These are phyloP conservation scores for Drosophila malerkotliana DNA, from an alignment of 1,140 invertebrate genomes.

Conservation along the genomic window DNA sequence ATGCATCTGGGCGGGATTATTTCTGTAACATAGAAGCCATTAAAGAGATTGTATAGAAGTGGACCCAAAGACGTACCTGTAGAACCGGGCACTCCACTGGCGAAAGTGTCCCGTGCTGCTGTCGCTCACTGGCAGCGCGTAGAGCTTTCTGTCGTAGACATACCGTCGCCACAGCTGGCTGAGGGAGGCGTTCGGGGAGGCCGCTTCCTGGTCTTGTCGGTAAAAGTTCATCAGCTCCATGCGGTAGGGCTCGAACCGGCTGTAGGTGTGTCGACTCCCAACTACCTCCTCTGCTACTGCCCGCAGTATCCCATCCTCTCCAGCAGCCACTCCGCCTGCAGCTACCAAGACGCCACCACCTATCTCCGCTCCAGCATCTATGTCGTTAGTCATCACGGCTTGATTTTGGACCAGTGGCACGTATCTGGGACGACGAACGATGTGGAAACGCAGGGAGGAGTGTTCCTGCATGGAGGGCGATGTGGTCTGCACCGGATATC, in stretches of 20 bases:
- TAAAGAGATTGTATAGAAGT: neutral
- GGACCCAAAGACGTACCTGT: constrained; percentile 84
- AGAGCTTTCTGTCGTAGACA: constrained; percentile 91
- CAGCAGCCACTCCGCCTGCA: neutral
- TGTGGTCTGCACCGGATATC: constrained; percentile 88
- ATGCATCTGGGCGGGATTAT: constrained; percentile 91
- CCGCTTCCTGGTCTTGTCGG: constrained; percentile 66
- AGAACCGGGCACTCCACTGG: constrained; percentile 90
- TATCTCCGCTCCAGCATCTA: constrained; percentile 39
- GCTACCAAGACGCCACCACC: neutral
- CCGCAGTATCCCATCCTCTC: constrained; percentile 34
- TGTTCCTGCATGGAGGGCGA: constrained; percentile 45
- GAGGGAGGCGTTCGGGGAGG: constrained; percentile 45
- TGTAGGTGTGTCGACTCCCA: constrained; percentile 32
- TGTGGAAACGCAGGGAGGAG: constrained; percentile 57
- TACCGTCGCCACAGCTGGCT: constrained; percentile 86
- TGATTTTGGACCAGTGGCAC: constrained; percentile 58
- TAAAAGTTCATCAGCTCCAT: constrained; percentile 72
- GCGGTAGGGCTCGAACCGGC: constrained; percentile 69
- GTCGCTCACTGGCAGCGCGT: constrained; percentile 88
- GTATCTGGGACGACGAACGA: constrained; percentile 53
- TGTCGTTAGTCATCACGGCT: constrained; percentile 52
- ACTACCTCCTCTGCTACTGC: constrained; percentile 6
- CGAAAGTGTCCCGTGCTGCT: constrained; percentile 87
- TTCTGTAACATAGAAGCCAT: constrained; percentile 84